Evolutionary conservation across 2,888 invertebrate species (phyloP), one percentile per base, ranked within the genome.

Genomic region (Calameuta filiformis): DNA sequence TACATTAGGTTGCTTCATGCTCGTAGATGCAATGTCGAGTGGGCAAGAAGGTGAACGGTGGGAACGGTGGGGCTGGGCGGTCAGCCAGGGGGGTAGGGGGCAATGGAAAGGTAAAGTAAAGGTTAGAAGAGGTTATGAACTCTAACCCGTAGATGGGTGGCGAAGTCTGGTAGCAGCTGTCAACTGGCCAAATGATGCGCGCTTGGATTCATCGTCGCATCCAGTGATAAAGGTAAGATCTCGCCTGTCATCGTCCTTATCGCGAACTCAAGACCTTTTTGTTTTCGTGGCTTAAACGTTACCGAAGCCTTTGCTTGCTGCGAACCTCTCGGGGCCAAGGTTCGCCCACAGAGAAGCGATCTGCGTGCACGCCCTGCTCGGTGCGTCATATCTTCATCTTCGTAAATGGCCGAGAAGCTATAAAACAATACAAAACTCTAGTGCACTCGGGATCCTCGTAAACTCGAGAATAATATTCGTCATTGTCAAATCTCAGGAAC

Each of bases 101-200:
- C 68, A 83, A 84, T 82, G 86, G 80, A 87, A 87, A 85, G 85
- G 87, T 86, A 85, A 85, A 84, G 82, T 81, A 86, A 88, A 89
- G 88, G 88, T 87, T 88, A 87, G 83, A 87, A 86, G 87, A 89
- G 88, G 88, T 88, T 88, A 89, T 87, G 88, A 88, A 89, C 88
- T 89, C 87, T 86, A 85, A 87, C 86, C 85, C 85, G 84, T 82
- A 82, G 79, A 83, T 84, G 80, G 81, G 83, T 82, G 85, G 84
- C 81, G 85, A 83, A 84, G 85, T 77, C 83, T 84, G 83, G 83
- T 81, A 86, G 83, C 81, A 82, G 82, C 83, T 85, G 85, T 84
- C 83, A 86, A 86, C 82, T 84, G 81, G 82, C 81, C 83, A 83
- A 81, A 82, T 86, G 86, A 85, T 82, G 84, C 81, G 79, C 82